These are phyloP conservation scores for Philopedon plagiatum DNA, from an alignment of 2,888 invertebrate species.

Conservation along the genomic window DNA sequence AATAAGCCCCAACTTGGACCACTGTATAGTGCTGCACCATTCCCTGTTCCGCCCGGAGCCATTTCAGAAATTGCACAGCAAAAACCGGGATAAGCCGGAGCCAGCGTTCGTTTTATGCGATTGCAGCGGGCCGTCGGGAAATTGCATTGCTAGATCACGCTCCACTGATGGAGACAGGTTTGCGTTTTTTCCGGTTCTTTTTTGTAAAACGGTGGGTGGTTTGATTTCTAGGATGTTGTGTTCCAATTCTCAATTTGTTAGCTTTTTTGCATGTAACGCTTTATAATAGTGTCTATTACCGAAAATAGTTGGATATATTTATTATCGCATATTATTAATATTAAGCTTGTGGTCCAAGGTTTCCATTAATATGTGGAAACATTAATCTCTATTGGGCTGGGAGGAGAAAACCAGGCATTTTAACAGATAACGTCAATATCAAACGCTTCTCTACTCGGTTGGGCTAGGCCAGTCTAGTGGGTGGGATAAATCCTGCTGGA, in stretches of 20 bases:
- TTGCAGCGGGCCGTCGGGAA: conserved; percentile 51
- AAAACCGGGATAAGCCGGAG: conserved; percentile 50
- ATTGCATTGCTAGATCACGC: conserved; percentile 50
- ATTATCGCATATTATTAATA: too few species aligned
- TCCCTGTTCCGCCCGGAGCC: conserved; percentile 45
- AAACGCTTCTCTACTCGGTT: too few species aligned
- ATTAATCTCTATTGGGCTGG: too few species aligned
- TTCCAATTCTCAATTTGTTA: background rate
- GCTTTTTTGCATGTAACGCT: too few species aligned
- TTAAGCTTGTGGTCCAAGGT: too few species aligned
- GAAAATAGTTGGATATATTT: too few species aligned
- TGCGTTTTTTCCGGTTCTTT: conserved; percentile 29
- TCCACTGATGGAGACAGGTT: conserved; percentile 47
- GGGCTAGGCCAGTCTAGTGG: too few species aligned
- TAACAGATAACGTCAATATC: too few species aligned
- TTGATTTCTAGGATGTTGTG: conserved; percentile 34
- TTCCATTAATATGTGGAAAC: too few species aligned
- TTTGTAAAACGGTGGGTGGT: conserved; percentile 17
- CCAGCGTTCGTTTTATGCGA: conserved; percentile 48
- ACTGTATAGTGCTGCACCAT: conserved; percentile 19
- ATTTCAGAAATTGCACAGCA: conserved; percentile 50
- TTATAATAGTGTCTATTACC: too few species aligned
- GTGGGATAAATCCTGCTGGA: too few species aligned
- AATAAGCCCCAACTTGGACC: background rate
- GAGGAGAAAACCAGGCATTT: too few species aligned